Evolutionary conservation across 2,113 vertebrate species (phyloP), one percentile per base, ranked within the genome.

Genomic region (human (Homo sapiens)): DNA sequence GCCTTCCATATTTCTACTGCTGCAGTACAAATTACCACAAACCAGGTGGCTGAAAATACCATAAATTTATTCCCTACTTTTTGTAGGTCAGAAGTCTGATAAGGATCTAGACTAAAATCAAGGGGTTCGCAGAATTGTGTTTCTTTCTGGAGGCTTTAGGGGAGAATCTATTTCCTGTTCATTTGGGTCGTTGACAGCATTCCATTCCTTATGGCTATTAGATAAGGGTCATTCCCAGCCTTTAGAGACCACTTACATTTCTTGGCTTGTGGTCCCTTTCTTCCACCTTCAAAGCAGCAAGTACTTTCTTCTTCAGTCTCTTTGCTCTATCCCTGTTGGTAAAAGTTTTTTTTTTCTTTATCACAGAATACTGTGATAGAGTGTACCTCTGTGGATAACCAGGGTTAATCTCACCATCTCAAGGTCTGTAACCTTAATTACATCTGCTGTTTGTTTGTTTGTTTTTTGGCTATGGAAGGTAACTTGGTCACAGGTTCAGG

Each of bases 361-460:
- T 14, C 27, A 0, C 27, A 23, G 9, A 97, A 73, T 57, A 17
- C 11, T 55, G 2, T 68, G 32, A 82, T 16, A 18, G 13, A 66
- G 50, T 61, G 23, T 35, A 12, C 1, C 20, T 86, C 75, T 30
- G 43, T 61, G 23, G 17, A 50, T n/a, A 90, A 81, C 45, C 22
- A 11, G 8, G 10, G 6, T 50, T 87, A 86, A 93, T 48, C 2
- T 79, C 48, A 92, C 9, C 14, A 20, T 55, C 27, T 38, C 35
- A 76, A 88, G 5, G n/a, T 83, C 16, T 94, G 4, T 48, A 79
- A 55, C 2, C 11, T 88, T 57, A 96, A 88, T 93, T 79, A 27
- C 0, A 70, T 35, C 23, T 87, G 68, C 16, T 18, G 27, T 64
- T 30, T 64, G 61, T 13, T 64, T 38, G 38, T 30, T 64, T 30